Base-by-base conservation (phyloP, 2,113 vertebrate genomes). In the Oryzias woworae region DNA sequence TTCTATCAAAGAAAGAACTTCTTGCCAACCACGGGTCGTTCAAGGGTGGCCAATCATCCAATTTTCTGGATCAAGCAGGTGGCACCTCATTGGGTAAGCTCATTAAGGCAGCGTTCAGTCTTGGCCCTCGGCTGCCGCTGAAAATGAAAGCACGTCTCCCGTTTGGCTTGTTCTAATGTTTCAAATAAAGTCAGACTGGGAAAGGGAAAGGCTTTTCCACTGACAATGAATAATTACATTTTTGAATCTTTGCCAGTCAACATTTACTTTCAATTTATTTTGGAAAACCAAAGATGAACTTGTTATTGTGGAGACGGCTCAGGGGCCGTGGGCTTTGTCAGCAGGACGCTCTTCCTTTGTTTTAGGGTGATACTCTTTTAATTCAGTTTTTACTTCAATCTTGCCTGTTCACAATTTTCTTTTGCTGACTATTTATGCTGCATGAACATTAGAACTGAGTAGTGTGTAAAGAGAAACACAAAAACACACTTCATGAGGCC, bases 31-130 rank as follows among this genome's bases (percentile, higher is more conserved):
- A 53, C 48, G 72, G 80, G 80, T 88, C 18, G 22, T 88, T 84
- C 80, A 77, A 80, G 83, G 82, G 80, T 87, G 85, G 80, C 85
- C 83, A 88, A 88, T 90, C 85, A 78, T 81, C 80, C 81, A 83
- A 86, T 86, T 86, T 86, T 84, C 79, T 87, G 84, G 68, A 87
- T 84, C 77, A 85, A 90, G 80, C 87, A 88, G 89, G 85, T 88
- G 89, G 86, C 82, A 84, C 75, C 81, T 83, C 84, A 70, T 85
- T 79, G 85, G 71, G 59, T 85, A 82, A 85, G 75, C 86, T 89
- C 89, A 89, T 90, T 89, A 87, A 84, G 84, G 85, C 71, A 68
- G 58, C 66, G 42, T 77, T 77, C 79, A 80, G 48, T 85, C 78
- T 77, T 73, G 78, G 80, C 80, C 82, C 58, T 68, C 26, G 31